phyloP scores from a whole-genome alignment of 30 jellyfish, hydroid and myxozoan genomes.

The Cassiopea xamachana region DNA sequence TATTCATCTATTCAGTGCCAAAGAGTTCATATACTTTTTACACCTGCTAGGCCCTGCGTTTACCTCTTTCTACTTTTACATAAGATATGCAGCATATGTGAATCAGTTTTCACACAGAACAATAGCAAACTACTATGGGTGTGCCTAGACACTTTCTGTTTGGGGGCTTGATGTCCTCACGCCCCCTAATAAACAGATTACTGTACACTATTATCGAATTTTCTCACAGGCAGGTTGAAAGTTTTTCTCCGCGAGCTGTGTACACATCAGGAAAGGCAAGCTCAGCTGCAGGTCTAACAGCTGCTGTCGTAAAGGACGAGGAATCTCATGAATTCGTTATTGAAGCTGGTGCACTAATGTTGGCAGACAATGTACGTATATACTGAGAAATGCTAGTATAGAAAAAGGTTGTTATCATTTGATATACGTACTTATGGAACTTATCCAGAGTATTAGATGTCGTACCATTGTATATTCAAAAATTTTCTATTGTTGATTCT shows the following conservation, averaged over 20 bases:
- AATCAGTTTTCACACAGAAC: no score
- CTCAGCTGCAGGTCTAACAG: constrained; percentile 99
- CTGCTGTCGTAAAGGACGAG: constrained; percentile 99
- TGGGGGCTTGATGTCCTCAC: no score
- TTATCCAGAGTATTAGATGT: no score
- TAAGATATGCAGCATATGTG: no score
- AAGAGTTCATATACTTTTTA: no score
- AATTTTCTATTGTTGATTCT: background rate
- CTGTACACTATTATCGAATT: background rate
- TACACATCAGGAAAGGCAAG: constrained; percentile 99
- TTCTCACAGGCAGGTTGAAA: constrained; percentile 93
- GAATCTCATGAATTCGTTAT: constrained; percentile 98
- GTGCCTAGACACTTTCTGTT: no score
- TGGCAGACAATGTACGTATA: constrained; percentile 97
- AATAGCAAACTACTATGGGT: no score
- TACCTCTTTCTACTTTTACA: no score
- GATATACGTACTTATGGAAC: background rate
- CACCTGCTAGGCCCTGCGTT: no score
- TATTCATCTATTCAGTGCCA: no score
- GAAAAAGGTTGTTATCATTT: no score
- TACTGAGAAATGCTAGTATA: background rate
- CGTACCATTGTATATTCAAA: no score
- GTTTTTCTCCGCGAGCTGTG: constrained; percentile 99
- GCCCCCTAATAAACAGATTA: background rate
- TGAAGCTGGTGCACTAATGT: constrained; percentile 99